These are phyloP conservation scores for Sthenelais limicola DNA, from an alignment of 2,888 invertebrate genomes.

Conservation along the genomic window DNA sequence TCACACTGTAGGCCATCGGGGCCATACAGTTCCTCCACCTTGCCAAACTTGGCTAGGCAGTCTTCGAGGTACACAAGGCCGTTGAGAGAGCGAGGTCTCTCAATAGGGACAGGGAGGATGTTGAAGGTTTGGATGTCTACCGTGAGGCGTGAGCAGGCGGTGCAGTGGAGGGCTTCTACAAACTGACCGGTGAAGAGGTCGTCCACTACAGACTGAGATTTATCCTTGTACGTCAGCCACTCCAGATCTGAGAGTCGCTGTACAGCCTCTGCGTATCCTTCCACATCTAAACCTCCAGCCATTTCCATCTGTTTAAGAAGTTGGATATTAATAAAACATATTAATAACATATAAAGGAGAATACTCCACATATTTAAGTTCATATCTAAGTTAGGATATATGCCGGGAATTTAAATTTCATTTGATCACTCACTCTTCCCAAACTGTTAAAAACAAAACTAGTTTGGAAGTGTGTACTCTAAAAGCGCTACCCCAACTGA, in stretches of 20 bases:
- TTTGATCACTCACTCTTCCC: no score
- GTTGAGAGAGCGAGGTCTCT: slow-evolving; percentile 57
- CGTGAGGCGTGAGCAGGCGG: slow-evolving; percentile 62
- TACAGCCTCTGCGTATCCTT: slow-evolving; percentile 66
- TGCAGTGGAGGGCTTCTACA: slow-evolving; percentile 65
- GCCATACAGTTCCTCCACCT: slow-evolving; percentile 63
- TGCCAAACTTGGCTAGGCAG: slow-evolving; percentile 67
- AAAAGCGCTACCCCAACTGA: no score
- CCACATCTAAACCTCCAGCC: slow-evolving; percentile 64
- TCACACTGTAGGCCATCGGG: slow-evolving; percentile 58
- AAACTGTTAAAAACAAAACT: no score
- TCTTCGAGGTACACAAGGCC: slow-evolving; percentile 64
- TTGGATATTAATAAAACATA: no score
- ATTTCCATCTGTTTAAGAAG: slow-evolving; percentile 67
- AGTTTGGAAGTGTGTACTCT: no score
- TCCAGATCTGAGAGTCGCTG: slow-evolving; percentile 69
- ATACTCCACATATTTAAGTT: no score
- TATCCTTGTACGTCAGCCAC: slow-evolving; percentile 69
- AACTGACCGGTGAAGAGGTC: slow-evolving; percentile 68
- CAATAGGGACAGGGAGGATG: slow-evolving; percentile 67
- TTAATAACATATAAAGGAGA: no score
- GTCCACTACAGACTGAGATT: slow-evolving; percentile 64
- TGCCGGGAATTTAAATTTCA: background rate
- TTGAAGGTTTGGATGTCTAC: slow-evolving; percentile 68
- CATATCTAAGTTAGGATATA: no score